phyloP scores from a whole-genome alignment of 2,888 invertebrate genomes.

The Calephelis perditalis region DNA sequence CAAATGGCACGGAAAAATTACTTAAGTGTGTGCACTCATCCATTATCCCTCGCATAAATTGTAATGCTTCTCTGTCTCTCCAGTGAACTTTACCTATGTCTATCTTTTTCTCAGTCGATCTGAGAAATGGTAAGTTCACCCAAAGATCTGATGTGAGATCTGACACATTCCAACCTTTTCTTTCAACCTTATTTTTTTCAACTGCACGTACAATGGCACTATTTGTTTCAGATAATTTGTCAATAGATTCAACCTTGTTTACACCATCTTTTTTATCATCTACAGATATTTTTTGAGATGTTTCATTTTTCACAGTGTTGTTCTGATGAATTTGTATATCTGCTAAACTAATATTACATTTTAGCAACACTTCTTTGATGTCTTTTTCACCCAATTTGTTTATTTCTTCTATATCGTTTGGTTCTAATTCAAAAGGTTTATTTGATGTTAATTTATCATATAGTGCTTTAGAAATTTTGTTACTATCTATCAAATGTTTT shows the following conservation, averaged over 20 bases:
- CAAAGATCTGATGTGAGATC: constrained; percentile 59
- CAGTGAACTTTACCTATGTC: constrained; percentile 81
- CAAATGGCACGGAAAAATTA: constrained; percentile 93
- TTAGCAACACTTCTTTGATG: constrained; percentile 52
- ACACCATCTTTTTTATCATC: not conserved
- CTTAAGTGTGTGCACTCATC: constrained; percentile 98
- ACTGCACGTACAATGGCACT: constrained; percentile 21
- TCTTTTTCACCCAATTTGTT: constrained; percentile 57
- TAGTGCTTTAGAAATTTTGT: constrained; percentile 58
- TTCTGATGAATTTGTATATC: not conserved
- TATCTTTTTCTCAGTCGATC: constrained; percentile 60
- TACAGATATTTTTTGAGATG: not conserved
- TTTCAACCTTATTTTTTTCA: constrained; percentile 35
- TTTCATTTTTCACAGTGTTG: not conserved
- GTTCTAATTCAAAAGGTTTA: constrained; percentile 60
- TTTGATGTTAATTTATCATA: constrained; percentile 64
- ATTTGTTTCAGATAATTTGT: not conserved
- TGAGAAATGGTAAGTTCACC: constrained; percentile 57
- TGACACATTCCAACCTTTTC: constrained; percentile 56
- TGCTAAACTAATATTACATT: constrained; percentile 51
- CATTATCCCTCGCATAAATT: constrained; percentile 98
- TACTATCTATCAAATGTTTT: constrained; percentile 49
- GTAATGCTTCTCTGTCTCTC: constrained; percentile 88
- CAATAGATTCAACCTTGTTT: constrained; percentile 10
- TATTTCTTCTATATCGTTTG: constrained; percentile 67